Conservation (phyloP, 2,797 vertebrate species). For the Oryzias sinensis region DNA sequence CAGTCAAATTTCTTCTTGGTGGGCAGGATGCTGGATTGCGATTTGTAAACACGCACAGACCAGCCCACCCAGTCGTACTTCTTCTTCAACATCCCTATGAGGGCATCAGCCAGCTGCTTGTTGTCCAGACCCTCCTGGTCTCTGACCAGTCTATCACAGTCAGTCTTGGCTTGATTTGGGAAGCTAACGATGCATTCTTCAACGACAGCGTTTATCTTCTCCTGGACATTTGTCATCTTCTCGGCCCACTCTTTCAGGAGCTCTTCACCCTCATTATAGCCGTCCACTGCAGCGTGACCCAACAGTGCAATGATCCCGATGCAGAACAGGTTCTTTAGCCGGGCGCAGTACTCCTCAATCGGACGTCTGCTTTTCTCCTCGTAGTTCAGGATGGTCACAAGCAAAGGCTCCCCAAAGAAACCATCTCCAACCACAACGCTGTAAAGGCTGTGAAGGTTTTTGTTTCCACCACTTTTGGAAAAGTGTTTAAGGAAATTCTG, state of each 20-base stretch:
- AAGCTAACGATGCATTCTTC: slow-evolving; percentile 78
- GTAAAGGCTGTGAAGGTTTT: slow-evolving; percentile 75
- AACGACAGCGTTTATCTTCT: slow-evolving; percentile 71
- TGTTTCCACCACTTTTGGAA: slow-evolving; percentile 68
- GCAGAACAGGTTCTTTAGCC: slow-evolving; percentile 81
- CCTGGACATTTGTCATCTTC: slow-evolving; percentile 74
- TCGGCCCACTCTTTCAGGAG: slow-evolving; percentile 71
- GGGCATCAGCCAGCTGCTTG: slow-evolving; percentile 70
- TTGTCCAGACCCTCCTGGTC: slow-evolving; percentile 53
- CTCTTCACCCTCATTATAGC: slow-evolving; percentile 65
- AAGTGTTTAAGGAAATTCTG: slow-evolving; percentile 79
- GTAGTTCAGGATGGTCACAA: slow-evolving; percentile 76
- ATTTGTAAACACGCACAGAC: slow-evolving; percentile 75
- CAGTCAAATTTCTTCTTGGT: slow-evolving; percentile 70
- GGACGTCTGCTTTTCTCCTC: slow-evolving; percentile 77
- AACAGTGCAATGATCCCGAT: slow-evolving; percentile 78
- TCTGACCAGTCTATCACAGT: slow-evolving; percentile 65
- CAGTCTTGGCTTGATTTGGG: slow-evolving; percentile 70
- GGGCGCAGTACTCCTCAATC: slow-evolving; percentile 77
- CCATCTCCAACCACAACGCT: slow-evolving; percentile 72
- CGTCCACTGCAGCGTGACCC: slow-evolving; percentile 75
- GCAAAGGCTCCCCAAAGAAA: slow-evolving; percentile 74
- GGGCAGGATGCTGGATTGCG: slow-evolving; percentile 56
- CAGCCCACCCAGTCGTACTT: slow-evolving; percentile 81
- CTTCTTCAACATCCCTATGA: slow-evolving; percentile 68